Evolutionary conservation across 2,797 vertebrate species (phyloP), one percentile per base, ranked within the genome.

Genomic region (Lacerta agilis): DNA sequence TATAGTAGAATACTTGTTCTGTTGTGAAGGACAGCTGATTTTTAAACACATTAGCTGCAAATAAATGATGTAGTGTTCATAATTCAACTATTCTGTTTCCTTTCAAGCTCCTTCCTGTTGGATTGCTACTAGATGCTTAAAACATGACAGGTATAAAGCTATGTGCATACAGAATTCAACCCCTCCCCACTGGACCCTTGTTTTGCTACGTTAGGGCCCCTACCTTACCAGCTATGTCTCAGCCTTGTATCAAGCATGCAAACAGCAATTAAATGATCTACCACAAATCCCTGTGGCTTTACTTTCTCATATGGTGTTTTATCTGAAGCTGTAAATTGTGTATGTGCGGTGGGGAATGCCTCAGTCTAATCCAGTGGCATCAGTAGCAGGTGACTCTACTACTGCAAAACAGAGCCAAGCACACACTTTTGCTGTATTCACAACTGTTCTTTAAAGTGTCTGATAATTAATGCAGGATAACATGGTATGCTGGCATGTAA

Each of bases 351-450:
- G 49, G 66, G 33, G 43, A 71, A 49, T 27, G 4, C 25, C 73
- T 77, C 29, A 1, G 15, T 29, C 8, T 72, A 55, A 80, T 38
- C 43, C 33, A 58, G 29, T 1, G 0, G n/a, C 33, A 43, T 67
- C n/a, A n/a, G 45, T 29, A 72, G 66, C 29, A 78, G 38, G 23
- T 77, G 25, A 43, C 58, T 64, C 38, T 20, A 64, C 8, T 33
- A 45, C 66, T 38, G 18, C 15, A 3, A 36, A 69, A 91, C 73
- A 8, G 82, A 90, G 45, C 90, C 1, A 79, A 79, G 94, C 90
- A 87, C 85, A 38, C 41, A 86, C 1, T 3, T 87, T 86, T 92
- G 89, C 27, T 91, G 66, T 89, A 33, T 58, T 86, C 91, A 88
- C 36, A 18, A 84, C n/a, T 85, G 45, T 45, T 29, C 45, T 75